Evolutionary conservation across 2,113 vertebrate genomes (phyloP), one percentile per base, ranked within the genome.

Genomic region (Castor canadensis): DNA sequence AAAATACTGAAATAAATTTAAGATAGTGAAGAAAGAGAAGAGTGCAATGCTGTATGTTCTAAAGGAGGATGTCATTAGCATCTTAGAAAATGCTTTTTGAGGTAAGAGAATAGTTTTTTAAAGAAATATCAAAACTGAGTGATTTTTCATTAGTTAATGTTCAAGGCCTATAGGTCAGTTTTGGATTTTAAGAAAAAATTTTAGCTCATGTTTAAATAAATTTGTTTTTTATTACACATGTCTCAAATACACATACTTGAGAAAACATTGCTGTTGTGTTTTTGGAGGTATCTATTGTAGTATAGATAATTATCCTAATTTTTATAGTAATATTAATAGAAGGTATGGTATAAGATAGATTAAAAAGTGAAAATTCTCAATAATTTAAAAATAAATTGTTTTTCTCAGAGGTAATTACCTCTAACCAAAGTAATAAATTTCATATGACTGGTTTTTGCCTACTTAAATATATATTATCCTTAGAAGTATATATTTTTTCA

Each of bases 201-300:
- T 94, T 62, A 81, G 54, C n/a, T 92, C 22, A 38, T 92, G 30
- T 85, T 83, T 85, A 43, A n/a, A 58, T 93, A 89, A 96, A 90
- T 6, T 92, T 94, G 45, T 54, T 92, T 96, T 90, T 88, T 38
- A n/a, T 26, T 8, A 16, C 40, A 73, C 5, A 77, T 2, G 12
- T 92, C 40, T 95, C 77, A 87, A 24, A 69, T 47, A 56, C 2
- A 82, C 10, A 69, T 87, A 83, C 71, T 92, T 95, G 81, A 92
- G 71, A 66, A 93, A 75, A 90, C 60, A 71, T 10, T 87, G 1
- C 32, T 92, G 7, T 77, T 88, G 16, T 71, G 6, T 54, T 84
- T 89, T 80, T 76, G 69, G 32, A 58, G 40, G 3, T 52, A 0
- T 76, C 40, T 87, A 71, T 20, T 67, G 10, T 84, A 24, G 4